Evolutionary conservation across 2,888 invertebrate genomes (phyloP).

Genomic region (Oxystoma pomonae): DNA sequence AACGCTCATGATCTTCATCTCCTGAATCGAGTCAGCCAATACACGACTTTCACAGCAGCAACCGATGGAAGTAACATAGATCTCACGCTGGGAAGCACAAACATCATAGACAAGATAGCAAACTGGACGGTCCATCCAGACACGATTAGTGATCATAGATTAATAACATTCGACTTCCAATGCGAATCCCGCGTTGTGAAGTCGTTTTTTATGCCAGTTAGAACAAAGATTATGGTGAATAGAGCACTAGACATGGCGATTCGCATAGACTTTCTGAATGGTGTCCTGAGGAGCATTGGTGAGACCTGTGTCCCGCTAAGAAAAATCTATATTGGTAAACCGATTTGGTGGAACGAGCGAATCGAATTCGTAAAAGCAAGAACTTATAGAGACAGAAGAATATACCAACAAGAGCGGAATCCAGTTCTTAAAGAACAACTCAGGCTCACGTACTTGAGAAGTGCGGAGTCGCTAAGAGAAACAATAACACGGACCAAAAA

Average conservation of each 20-base stretch:
- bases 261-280: not conserved
- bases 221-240: not conserved
- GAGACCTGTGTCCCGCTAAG: not conserved
- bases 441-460: not conserved
- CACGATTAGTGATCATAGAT: not conserved
- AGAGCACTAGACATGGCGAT: slow-evolving; percentile 1
- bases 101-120: not conserved
- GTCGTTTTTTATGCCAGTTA: not conserved
- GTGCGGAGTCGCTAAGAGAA: not conserved
- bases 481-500: not conserved
- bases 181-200: not conserved
- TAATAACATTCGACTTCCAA: not conserved
- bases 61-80: not conserved
- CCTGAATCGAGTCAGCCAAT: not conserved
- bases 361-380: not conserved
- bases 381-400: not conserved
- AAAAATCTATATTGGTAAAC: not conserved
- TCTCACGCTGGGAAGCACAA: not conserved
- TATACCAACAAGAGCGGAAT: not conserved
- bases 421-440: not conserved
- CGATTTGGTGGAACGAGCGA: slow-evolving; percentile 3
- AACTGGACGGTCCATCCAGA: not conserved
- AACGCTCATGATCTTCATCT: not conserved
- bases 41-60: not conserved
- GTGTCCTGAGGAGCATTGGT: not conserved